Conservation (phyloP, 2,113 vertebrate species). For the Pituophis catenifer region DNA sequence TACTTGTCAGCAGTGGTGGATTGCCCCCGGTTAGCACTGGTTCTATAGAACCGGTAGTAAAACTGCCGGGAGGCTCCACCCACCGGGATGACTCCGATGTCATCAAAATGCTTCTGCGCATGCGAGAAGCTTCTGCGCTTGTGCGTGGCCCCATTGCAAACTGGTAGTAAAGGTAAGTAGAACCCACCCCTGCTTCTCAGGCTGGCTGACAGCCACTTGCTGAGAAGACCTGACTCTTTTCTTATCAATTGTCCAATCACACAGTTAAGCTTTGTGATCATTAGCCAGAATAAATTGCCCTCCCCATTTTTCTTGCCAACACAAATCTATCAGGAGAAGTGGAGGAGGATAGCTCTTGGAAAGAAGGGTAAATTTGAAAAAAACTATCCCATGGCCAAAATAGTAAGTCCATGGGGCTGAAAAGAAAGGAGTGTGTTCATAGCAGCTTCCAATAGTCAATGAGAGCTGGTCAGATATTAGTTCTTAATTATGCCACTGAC, state of each 20-base stretch:
- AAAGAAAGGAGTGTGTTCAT: background rate
- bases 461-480: background rate
- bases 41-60: no score
- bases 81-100: no score
- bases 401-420: background rate
- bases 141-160: no score
- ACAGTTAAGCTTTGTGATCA: background rate
- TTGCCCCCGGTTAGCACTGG: no score
- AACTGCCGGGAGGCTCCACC: no score
- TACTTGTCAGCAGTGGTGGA: no score
- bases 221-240: background rate
- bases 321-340: background rate
- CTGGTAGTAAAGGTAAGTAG: no score
- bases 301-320: background rate
- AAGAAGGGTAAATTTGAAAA: background rate
- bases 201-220: background rate
- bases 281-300: no score
- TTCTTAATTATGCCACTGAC: background rate
- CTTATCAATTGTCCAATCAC: background rate
- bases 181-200: background rate
- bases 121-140: no score
- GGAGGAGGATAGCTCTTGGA: background rate
- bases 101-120: no score
- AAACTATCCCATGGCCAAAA: background rate
- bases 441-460: background rate